These are phyloP conservation scores for Conger conger DNA, from an alignment of 2,113 vertebrate species.

Conservation along the genomic window DNA sequence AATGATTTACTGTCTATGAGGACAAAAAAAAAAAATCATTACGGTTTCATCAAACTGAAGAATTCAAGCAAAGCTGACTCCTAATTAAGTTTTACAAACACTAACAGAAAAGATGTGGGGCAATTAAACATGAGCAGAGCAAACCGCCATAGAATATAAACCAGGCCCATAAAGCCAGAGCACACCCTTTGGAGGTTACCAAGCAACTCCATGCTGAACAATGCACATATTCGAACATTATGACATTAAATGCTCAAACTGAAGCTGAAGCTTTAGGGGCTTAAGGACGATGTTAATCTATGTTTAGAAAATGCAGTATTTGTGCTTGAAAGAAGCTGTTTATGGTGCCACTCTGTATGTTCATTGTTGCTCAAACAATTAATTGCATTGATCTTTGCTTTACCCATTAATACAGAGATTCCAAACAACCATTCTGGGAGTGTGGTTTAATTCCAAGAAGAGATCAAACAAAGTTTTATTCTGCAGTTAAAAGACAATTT, in stretches of 20 bases:
- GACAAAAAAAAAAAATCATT: not conserved
- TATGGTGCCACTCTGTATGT: not conserved
- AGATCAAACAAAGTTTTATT: no score
- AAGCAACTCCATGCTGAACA: not conserved
- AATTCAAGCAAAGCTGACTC: constrained; percentile 4
- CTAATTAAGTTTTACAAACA: constrained; percentile 7
- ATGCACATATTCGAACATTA: not conserved
- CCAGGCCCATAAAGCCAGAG: not conserved
- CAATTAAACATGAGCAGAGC: not conserved
- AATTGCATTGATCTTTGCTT: not conserved
- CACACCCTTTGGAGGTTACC: not conserved
- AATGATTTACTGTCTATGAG: not conserved
- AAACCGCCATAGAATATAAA: not conserved
- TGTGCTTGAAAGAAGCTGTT: not conserved
- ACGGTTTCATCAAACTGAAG: not conserved
- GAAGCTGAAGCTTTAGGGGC: no score
- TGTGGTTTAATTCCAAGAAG: no score
- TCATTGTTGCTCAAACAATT: not conserved
- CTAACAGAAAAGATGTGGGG: not conserved
- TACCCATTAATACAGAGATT: no score
- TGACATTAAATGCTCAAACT: not conserved
- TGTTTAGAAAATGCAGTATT: not conserved
- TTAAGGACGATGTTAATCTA: not conserved
- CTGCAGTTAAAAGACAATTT: no score
- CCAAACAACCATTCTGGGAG: no score